Conservation (phyloP, 2,888 invertebrate genomes). For the Pocota personata region DNA sequence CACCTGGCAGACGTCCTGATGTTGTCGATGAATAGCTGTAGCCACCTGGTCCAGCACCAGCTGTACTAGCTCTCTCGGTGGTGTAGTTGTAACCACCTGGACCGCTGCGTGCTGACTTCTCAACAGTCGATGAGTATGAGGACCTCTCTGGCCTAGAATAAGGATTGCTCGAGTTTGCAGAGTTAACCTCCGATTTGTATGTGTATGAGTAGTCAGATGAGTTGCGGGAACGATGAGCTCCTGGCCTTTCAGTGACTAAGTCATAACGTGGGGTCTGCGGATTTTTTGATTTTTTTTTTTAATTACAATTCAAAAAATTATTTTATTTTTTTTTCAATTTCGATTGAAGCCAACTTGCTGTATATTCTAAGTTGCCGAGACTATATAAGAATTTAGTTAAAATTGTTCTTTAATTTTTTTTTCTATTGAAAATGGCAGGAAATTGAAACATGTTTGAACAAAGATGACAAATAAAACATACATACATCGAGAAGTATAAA, state of each 20-base stretch:
- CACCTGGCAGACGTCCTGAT: conserved; percentile 92
- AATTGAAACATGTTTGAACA: conserved; percentile 83
- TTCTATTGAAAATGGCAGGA: conserved; percentile 75
- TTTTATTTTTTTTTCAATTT: conserved; percentile 24
- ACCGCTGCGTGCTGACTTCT: conserved; percentile 87
- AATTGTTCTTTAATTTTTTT: conserved; percentile 6
- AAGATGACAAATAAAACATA: conserved; percentile 65
- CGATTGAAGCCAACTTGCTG: conserved; percentile 74
- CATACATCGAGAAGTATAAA: conserved; percentile 61
- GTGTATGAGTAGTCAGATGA: conserved; percentile 94
- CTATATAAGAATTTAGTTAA: conserved; percentile 5
- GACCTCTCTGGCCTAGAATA: conserved; percentile 86
- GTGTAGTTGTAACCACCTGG: conserved; percentile 91
- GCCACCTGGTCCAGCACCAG: conserved; percentile 90
- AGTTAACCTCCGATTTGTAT: conserved; percentile 87
- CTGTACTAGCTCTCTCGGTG: conserved; percentile 89
- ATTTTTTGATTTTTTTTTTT: conserved; percentile 79
- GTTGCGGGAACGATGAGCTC: conserved; percentile 86
- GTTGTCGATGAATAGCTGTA: conserved; percentile 92
- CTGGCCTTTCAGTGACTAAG: conserved; percentile 91
- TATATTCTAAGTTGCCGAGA: conserved; percentile 16
- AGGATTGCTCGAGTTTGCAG: conserved; percentile 84
- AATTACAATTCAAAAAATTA: conserved; percentile 20
- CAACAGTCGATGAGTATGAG: conserved; percentile 87
- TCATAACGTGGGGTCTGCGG: conserved; percentile 95